These are phyloP conservation scores for Notarius quadriscutis DNA, from an alignment of 2,113 vertebrate species.

Conservation along the genomic window DNA sequence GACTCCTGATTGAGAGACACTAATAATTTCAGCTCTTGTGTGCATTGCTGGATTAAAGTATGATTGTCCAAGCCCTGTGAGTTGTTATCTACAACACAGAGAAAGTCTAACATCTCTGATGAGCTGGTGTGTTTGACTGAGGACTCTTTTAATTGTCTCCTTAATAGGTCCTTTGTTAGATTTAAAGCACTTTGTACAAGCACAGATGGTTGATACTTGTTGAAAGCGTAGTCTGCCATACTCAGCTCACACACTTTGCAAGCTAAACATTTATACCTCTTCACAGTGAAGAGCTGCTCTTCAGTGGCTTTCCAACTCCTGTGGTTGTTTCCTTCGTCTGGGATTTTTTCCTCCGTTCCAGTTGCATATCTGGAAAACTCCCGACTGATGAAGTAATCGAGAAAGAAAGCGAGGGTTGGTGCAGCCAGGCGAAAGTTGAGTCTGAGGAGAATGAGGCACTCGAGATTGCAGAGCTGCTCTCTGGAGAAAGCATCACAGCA, in stretches of 20 bases:
- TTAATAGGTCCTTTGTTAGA: constrained; percentile 75
- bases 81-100: neutral
- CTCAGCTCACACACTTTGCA: constrained; percentile 81
- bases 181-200: constrained; percentile 80
- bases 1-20: constrained; percentile 80
- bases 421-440: constrained; percentile 82
- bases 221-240: constrained; percentile 89
- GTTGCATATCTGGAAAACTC: constrained; percentile 39
- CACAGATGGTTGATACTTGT: constrained; percentile 81
- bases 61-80: neutral
- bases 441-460: constrained; percentile 84
- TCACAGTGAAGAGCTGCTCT: constrained; percentile 14
- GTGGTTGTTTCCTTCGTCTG: neutral
- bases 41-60: constrained; percentile 72
- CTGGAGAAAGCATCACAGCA: constrained; percentile 84
- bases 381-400: constrained; percentile 81
- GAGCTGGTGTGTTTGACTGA: neutral
- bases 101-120: neutral
- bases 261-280: constrained; percentile 72
- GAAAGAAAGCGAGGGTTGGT: constrained; percentile 86
- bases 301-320: neutral
- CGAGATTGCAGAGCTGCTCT: constrained; percentile 90
- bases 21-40: constrained; percentile 78
- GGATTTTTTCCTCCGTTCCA: neutral
- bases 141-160: neutral